Evolutionary conservation across 2,113 vertebrate genomes (phyloP).

Genomic region (Solea senegalensis): DNA sequence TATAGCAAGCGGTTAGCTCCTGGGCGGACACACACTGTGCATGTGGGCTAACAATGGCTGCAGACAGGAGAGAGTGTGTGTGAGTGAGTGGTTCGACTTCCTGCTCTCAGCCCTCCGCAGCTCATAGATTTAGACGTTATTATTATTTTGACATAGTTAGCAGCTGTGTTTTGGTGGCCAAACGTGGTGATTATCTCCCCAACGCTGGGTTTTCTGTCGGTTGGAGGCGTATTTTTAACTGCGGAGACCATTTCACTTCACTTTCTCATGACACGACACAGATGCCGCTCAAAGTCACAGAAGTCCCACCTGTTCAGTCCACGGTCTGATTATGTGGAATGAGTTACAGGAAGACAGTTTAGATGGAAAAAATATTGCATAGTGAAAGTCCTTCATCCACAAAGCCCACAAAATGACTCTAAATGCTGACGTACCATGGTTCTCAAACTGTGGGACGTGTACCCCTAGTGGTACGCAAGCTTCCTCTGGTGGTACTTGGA

Average conservation of each 20-base stretch:
- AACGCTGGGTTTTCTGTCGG: constrained; percentile 64
- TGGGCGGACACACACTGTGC: constrained; percentile 72
- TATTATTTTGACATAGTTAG: constrained; percentile 78
- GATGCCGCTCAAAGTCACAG: constrained; percentile 32
- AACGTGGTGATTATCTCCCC: constrained; percentile 65
- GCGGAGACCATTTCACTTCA: constrained; percentile 45
- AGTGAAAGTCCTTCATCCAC: too few relatives aligned
- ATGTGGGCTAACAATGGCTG: constrained; percentile 76
- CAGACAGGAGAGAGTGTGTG: constrained; percentile 30
- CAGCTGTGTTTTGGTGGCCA: constrained; percentile 75
- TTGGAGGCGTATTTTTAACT: constrained; percentile 73
- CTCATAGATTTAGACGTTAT: constrained; percentile 76
- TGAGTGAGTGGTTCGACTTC: constrained; percentile 57
- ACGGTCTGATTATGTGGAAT: background rate
- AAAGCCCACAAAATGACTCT: too few relatives aligned
- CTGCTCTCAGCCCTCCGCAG: constrained; percentile 65
- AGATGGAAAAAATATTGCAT: background rate
- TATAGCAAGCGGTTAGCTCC: constrained; percentile 55
- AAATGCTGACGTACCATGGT: too few relatives aligned
- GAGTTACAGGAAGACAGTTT: background rate
- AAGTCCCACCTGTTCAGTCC: background rate
- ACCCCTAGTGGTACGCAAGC: too few relatives aligned
- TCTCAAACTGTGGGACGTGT: too few relatives aligned
- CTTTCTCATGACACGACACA: constrained; percentile 63
- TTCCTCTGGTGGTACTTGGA: too few relatives aligned